Base-by-base conservation (phyloP, 2,888 invertebrate species). In the Blastobasis lacticolella region DNA sequence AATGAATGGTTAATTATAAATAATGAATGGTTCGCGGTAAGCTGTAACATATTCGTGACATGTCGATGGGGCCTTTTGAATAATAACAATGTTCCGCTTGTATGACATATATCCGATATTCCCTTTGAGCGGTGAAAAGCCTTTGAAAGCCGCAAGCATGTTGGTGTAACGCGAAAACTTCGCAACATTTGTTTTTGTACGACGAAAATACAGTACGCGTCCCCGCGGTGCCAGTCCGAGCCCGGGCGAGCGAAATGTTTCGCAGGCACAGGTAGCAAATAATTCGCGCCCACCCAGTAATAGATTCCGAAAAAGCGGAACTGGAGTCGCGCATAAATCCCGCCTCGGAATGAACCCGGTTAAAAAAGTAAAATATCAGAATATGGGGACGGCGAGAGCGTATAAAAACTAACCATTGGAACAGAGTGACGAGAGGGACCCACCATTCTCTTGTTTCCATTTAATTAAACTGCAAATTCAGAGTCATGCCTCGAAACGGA, bases 401-500 rank as follows among this genome's bases (percentile, higher is more conserved):
- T 59, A 71, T 67, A 75, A 77, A 80, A 81, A 79, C 72, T 70
- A 75, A 70, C 75, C 72, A 74, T 69, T 69, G 66, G 69, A 75
- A 66, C 69, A 54, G 68, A 67, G 69, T 77, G 78, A 77, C 67
- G 71, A 69, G 69, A 64, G 72, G 63, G 68, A 52, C 69, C 75
- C 76, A 73, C 78, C 78, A 76, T 82, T 81, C 72, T 62, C 78
- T 75, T 85, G 85, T 84, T 83, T 83, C 78, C 76, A 75, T 86
- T 86, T 85, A 84, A 86, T 85, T 85, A 84, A 84, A 80, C 75
- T 74, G 71, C 67, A 75, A 80, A 78, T 78, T 75, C 75, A 72
- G 69, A 79, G 72, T 75, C 78, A 75, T 69, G 70, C 69, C 59
- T 65, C 59, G 60, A 63, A 68, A 62, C 64, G 65, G 66, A 67